Evolutionary conservation across 1,140 invertebrate species (phyloP).

Genomic region (Bombus waltoni): DNA sequence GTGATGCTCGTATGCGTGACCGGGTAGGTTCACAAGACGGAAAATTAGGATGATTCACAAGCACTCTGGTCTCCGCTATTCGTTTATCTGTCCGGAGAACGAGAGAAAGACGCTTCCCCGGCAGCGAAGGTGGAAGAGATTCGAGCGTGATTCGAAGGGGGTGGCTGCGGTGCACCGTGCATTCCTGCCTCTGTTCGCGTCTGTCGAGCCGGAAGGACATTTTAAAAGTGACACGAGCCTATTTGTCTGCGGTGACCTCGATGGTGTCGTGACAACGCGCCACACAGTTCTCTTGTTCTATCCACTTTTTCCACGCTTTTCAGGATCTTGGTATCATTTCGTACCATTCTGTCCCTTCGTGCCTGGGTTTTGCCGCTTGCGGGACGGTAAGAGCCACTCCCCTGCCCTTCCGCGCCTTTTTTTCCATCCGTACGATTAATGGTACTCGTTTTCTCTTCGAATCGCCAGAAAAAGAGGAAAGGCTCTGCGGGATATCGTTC

Average conservation of each 20-base stretch:
- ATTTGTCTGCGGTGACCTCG: conserved; percentile 52
- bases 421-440: conserved; percentile 50
- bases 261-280: conserved; percentile 42
- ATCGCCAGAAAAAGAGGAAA: conserved; percentile 4
- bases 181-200: conserved; percentile 23
- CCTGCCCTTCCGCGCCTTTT: conserved; percentile 2
- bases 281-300: not conserved
- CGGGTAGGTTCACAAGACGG: conserved; percentile 22
- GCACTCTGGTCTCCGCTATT: conserved; percentile 32
- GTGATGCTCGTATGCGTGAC: conserved; percentile 22
- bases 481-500: conserved; percentile 47
- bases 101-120: not conserved
- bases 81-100: conserved; percentile 43
- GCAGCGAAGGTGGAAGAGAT: conserved; percentile 11
- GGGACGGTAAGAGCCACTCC: conserved; percentile 30
- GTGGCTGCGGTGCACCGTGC: not conserved
- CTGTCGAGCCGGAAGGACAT: conserved; percentile 36
- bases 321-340: conserved; percentile 49
- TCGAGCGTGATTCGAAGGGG: conserved; percentile 5
- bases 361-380: conserved; percentile 24
- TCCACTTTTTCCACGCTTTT: conserved; percentile 58
- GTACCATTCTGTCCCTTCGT: not conserved
- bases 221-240: conserved; percentile 63
- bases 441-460: conserved; percentile 58
- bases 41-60: conserved; percentile 64